Conservation (phyloP, 2,113 vertebrate genomes). For the Ameiurus melas region DNA sequence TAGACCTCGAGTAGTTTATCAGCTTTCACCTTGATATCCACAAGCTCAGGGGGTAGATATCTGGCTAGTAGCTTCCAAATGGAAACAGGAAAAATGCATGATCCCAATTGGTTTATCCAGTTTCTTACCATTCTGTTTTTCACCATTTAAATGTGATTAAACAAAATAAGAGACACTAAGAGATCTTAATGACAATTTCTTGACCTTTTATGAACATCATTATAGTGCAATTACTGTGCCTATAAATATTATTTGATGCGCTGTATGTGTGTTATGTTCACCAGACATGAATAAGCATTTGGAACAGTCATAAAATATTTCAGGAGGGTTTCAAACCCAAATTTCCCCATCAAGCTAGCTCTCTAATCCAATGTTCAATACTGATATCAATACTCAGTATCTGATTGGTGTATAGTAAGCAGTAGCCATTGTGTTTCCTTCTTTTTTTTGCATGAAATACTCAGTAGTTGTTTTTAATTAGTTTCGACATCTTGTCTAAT, state of each 20-base stretch:
- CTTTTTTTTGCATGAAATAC: not conserved
- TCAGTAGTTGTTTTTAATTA: not conserved
- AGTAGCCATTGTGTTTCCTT: not conserved
- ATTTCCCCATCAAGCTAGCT: not conserved
- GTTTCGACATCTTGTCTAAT: not conserved
- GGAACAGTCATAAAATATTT: not conserved
- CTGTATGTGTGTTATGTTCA: not conserved
- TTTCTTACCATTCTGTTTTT: not conserved
- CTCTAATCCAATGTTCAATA: not conserved
- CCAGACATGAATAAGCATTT: not conserved
- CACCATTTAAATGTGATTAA: not conserved
- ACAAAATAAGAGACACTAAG: not conserved
- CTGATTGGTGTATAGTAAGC: not conserved
- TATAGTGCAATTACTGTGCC: not conserved
- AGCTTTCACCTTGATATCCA: slow-evolving; percentile 6
- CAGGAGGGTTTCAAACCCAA: not conserved
- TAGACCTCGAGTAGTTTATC: not conserved
- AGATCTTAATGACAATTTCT: not conserved
- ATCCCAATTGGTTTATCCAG: not conserved
- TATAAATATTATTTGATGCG: not conserved
- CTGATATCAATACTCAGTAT: not conserved
- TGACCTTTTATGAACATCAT: not conserved
- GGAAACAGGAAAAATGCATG: not conserved
- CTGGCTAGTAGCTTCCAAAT: not conserved
- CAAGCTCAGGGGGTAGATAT: not conserved